Base-by-base conservation (phyloP, 2,113 vertebrate species). In the Lanius ludovicianus region DNA sequence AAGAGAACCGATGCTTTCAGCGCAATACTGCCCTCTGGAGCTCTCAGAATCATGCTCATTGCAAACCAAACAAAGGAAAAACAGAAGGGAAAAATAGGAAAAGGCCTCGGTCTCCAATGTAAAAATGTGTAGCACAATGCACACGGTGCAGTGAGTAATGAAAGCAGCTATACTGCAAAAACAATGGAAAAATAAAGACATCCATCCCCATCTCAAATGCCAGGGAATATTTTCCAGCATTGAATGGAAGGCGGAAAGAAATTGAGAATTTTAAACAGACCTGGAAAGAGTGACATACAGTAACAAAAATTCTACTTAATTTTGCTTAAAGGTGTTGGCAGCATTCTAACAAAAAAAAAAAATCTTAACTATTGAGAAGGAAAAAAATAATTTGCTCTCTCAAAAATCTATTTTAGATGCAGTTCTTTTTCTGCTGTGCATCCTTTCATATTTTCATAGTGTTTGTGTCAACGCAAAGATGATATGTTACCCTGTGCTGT, bases 401-500 rank as follows among this genome's bases (percentile, higher is more conserved):
- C 77, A 90, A 91, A 93, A 95, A 84, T 83, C 88, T 94, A 55
- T 92, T 95, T 95, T 87, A 63, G 75, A 89, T 89, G 75, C 78
- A 57, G 60, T 83, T 92, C 70, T 94, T 92, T 90, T 92, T 84
- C 88, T 89, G 70, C 46, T 90, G 24, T 93, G 52, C 73, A 62
- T 94, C 77, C 60, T 84, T 93, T 92, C 92, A 79, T 78, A 93
- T 94, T 94, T 93, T 96, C 76, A 85, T 95, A 91, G 90, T 81
- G 93, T 96, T 95, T 96, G 42, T 96, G 90, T 96, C 92, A 96
- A 83, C 8, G 1, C 78, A 87, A 92, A 92, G 77, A 89, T 92
- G 94, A 96, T 95, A 96, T 71, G 92, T 95, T 95, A 95, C 75
- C 92, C 93, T 96, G 87, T 90, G 80, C 90, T 93, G 89, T 97